These are phyloP conservation scores for Tenodera sinensis DNA, from an alignment of 2,888 invertebrate species.

Conservation along the genomic window DNA sequence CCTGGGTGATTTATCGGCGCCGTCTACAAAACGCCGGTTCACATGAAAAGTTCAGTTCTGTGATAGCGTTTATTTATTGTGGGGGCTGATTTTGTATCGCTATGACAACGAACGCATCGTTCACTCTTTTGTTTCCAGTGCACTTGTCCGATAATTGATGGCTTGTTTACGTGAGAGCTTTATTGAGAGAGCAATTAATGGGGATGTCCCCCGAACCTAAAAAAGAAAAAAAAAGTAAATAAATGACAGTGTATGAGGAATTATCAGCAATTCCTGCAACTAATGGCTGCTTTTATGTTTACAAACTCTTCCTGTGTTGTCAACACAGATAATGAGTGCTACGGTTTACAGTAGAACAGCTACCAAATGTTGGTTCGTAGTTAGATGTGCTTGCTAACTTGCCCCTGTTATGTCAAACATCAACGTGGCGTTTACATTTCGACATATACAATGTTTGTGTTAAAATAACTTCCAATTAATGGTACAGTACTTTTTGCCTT, in stretches of 20 bases:
- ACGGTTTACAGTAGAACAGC: not conserved
- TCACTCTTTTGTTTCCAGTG: not conserved
- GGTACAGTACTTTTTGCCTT: too few species aligned
- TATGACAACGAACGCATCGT: not conserved
- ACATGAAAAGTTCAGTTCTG: not conserved
- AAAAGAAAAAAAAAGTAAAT: not conserved
- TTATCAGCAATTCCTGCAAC: not conserved
- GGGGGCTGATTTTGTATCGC: not conserved
- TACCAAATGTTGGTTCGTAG: too few species aligned
- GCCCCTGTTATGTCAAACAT: too few species aligned
- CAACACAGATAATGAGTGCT: not conserved
- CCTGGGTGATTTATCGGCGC: not conserved
- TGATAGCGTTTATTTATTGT: not conserved
- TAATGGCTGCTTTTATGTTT: not conserved
- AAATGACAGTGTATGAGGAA: not conserved
- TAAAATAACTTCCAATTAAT: too few species aligned
- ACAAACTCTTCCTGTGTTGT: not conserved
- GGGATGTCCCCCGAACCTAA: not conserved
- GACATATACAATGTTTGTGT: too few species aligned
- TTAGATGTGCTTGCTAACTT: too few species aligned
- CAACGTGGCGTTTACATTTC: too few species aligned
- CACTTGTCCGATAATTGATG: not conserved
- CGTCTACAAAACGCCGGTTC: not conserved
- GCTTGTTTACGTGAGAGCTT: not conserved
- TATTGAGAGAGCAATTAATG: not conserved